Evolutionary conservation across 2,113 vertebrate species (phyloP).

Genomic region (Numida meleagris): DNA sequence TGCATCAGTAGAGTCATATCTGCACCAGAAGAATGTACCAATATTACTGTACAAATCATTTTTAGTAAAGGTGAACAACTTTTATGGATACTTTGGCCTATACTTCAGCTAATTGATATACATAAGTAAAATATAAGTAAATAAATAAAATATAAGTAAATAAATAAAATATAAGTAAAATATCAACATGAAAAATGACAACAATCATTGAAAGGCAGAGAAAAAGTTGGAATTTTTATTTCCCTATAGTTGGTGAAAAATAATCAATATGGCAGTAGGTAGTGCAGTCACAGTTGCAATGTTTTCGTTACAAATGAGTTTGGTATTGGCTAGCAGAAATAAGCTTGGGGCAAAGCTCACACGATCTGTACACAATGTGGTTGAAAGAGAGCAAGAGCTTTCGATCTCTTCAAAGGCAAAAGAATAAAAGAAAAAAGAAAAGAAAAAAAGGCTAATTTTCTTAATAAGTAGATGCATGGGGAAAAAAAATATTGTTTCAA

Average conservation of each 20-base stretch:
- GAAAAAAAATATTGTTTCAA: not conserved
- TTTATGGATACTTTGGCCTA: not conserved
- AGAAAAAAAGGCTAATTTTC: not conserved
- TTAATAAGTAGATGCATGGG: not conserved
- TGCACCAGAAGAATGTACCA: not conserved
- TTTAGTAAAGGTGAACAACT: not conserved
- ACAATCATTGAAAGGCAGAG: not conserved
- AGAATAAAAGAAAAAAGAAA: not conserved
- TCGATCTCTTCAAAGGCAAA: not conserved
- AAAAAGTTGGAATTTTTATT: slow-evolving; percentile 26
- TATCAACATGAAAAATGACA: not conserved
- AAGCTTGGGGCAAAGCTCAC: not conserved
- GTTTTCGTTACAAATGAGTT: slow-evolving; percentile 37
- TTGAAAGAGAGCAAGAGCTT: not conserved
- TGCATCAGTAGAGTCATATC: not conserved
- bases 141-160: too few relatives aligned
- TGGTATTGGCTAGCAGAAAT: slow-evolving; percentile 9
- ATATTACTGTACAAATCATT: not conserved
- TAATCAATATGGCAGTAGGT: not conserved
- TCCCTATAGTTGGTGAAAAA: not conserved
- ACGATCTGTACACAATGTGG: not conserved
- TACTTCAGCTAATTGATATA: not conserved
- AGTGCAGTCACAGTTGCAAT: not conserved
- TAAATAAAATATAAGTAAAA: not conserved
- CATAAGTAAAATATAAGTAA: not conserved